Evolutionary conservation across 1,140 invertebrate species (phyloP).

Genomic region (Helicoverpa zea): DNA sequence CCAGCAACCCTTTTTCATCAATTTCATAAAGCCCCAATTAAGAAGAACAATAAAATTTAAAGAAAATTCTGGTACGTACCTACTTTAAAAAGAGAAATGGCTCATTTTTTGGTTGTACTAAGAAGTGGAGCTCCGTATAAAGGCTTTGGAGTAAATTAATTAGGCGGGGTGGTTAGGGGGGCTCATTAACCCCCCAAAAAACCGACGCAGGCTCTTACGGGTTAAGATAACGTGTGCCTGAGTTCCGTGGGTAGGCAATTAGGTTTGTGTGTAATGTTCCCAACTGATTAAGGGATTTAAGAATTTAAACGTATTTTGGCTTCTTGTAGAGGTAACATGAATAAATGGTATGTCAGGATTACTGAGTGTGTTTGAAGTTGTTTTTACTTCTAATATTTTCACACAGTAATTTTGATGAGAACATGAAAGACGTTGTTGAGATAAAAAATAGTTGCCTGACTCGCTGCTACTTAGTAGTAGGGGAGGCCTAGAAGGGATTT

Average conservation of each 20-base stretch:
- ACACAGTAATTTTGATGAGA: too few species aligned
- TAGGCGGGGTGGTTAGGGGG: neutral
- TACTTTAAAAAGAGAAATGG: constrained; percentile 7
- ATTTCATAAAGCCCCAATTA: constrained; percentile 14
- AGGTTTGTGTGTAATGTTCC: neutral
- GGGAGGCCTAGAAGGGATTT: too few species aligned
- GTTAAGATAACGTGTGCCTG: constrained; percentile 25
- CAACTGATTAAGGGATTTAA: neutral
- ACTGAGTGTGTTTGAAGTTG: too few species aligned
- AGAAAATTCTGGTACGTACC: neutral
- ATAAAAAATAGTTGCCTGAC: too few species aligned
- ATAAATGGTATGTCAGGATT: too few species aligned
- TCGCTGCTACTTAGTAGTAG: too few species aligned
- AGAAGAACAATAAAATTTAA: neutral
- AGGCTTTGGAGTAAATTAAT: constrained; percentile 33
- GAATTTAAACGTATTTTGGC: too few species aligned
- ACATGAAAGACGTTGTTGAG: too few species aligned
- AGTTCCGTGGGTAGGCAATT: neutral
- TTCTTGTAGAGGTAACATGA: too few species aligned
- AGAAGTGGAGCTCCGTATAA: neutral
- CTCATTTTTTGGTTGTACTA: neutral
- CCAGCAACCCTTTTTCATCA: neutral
- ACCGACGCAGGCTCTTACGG: neutral
- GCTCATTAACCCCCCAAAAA: constrained; percentile 24
- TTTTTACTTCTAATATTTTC: too few species aligned